Percentiles rank a stretch among this genome's conserved stretches.
These are phyloP conservation scores for Dysmachus trigonus DNA, from an alignment of 2,888 invertebrate species.

Conservation along the genomic window DNA sequence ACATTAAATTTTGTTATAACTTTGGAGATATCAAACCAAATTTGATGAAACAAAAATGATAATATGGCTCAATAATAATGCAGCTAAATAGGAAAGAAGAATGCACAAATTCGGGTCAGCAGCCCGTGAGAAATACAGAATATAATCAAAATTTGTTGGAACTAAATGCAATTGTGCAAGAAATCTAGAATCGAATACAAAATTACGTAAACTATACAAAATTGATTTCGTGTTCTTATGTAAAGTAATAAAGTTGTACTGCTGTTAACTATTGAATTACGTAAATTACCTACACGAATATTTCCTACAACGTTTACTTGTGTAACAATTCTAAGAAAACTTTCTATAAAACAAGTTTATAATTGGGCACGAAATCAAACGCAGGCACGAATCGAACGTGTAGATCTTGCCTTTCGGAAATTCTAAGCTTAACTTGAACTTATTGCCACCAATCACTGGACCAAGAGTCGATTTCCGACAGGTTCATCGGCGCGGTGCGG, in stretches of 20 bases:
- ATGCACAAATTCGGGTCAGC: too few species aligned
- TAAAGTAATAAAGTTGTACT: background rate
- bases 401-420: background rate
- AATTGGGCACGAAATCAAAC: background rate
- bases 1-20: too few species aligned
- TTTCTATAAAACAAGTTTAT: background rate
- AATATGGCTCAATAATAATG: too few species aligned
- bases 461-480: background rate
- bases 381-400: background rate
- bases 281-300: background rate
- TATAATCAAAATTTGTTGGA: too few species aligned
- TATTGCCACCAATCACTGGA: background rate
- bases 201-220: too few species aligned
- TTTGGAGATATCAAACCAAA: too few species aligned
- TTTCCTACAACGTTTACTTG: background rate
- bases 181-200: background rate
- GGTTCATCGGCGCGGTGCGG: background rate
- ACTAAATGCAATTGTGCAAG: background rate
- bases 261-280: background rate
- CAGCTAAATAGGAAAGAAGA: too few species aligned
- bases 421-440: background rate
- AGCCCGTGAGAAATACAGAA: too few species aligned
- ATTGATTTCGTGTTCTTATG: background rate
- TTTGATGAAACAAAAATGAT: too few species aligned
- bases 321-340: background rate